Evolutionary conservation across 2,113 vertebrate species (phyloP).

Genomic region (Butorides virescens): DNA sequence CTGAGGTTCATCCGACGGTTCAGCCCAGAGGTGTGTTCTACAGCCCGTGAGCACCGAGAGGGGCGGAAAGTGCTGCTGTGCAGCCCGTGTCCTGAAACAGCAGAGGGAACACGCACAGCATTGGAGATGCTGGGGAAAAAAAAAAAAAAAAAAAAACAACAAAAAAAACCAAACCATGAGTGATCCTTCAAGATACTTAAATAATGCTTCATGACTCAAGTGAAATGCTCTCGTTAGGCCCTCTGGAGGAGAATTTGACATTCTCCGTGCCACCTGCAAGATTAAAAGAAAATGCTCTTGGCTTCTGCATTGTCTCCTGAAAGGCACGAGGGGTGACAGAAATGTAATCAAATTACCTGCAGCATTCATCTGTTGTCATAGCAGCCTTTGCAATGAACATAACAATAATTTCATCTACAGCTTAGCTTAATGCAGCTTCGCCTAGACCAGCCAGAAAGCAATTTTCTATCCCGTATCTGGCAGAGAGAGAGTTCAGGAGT

Average conservation of each 20-base stretch:
- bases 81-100: rapidly evolving
- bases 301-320: constrained; percentile 24
- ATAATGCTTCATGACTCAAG: neutral
- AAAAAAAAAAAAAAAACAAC: too few relatives aligned
- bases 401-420: constrained; percentile 13
- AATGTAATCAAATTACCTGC: constrained; percentile 61
- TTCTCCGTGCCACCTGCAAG: constrained; percentile 7
- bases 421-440: neutral
- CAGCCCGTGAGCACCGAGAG: neutral
- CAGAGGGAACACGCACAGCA: rapidly evolving
- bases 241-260: constrained; percentile 25
- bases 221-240: constrained; percentile 4
- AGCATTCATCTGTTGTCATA: constrained; percentile 63
- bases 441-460: neutral
- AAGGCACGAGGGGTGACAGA: constrained; percentile 31
- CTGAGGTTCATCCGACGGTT: neutral
- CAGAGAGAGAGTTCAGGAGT: neutral
- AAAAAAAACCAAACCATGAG: neutral
- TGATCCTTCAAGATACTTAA: neutral
- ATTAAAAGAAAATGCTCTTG: constrained; percentile 38
- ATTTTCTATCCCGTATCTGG: neutral
- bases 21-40: neutral
- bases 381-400: constrained; percentile 38
- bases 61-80: neutral
- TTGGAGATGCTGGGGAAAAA: rapidly evolving